A percentile compares a stretch with the other conserved stretches of the same genome.
Evolutionary conservation across 1,140 invertebrate species (phyloP).

Genomic region (Leptoteleia sp.): DNA sequence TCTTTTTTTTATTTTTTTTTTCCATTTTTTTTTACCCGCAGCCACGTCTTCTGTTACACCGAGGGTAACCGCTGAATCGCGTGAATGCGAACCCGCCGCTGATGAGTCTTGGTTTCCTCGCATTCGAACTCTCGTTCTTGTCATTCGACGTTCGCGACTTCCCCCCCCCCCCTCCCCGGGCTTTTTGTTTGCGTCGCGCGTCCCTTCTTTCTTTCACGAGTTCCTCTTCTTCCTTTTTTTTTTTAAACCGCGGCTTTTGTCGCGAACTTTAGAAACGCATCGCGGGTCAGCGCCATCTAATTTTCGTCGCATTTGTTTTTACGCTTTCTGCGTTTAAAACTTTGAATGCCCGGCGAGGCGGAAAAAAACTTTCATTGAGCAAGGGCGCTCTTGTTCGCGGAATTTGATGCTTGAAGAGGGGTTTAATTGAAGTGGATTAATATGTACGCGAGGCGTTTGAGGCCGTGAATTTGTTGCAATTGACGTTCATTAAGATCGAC

Average conservation of each 20-base stretch:
- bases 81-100: constrained; percentile 45
- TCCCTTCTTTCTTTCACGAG: constrained; percentile 3
- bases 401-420: too few relatives aligned
- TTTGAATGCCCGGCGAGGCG: too few relatives aligned
- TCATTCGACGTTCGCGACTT: constrained; percentile 31
- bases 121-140: constrained; percentile 53
- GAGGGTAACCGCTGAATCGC: constrained; percentile 63
- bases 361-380: too few relatives aligned
- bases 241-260: constrained; percentile 45
- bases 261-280: constrained; percentile 18
- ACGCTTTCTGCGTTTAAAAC: too few relatives aligned
- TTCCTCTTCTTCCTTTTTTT: constrained; percentile 13
- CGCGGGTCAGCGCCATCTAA: constrained; percentile 39
- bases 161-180: constrained; percentile 19
- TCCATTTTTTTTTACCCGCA: constrained; percentile 61
- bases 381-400: too few relatives aligned
- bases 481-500: too few relatives aligned
- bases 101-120: constrained; percentile 47
- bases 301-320: constrained; percentile 33
- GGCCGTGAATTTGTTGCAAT: too few relatives aligned
- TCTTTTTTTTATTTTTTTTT: too few relatives aligned
- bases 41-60: constrained; percentile 53
- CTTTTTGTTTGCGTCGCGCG: too few relatives aligned
- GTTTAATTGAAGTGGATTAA: too few relatives aligned
- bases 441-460: too few relatives aligned